Conservation (phyloP, 2,888 invertebrate species). For the Electrophaes corylata region DNA sequence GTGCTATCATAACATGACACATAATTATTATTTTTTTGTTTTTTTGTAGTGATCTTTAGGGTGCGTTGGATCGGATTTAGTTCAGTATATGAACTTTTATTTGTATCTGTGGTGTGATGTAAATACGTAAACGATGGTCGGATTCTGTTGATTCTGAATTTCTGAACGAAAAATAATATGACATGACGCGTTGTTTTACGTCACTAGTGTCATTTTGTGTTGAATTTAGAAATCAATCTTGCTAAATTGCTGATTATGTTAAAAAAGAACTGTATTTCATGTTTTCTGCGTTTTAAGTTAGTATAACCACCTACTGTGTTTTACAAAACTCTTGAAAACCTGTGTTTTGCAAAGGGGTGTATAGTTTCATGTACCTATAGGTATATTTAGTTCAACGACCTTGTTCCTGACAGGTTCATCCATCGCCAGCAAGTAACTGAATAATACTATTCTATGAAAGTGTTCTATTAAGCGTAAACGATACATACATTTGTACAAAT, state of each 20-base stretch:
- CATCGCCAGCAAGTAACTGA: conserved; percentile 78
- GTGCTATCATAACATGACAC: no score
- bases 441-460: conserved; percentile 76
- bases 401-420: conserved; percentile 85
- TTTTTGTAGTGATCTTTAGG: no score
- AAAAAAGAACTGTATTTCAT: conserved; percentile 29
- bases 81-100: no score
- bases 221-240: conserved; percentile 56
- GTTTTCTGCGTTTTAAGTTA: conserved; percentile 30
- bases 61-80: no score
- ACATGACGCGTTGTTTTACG: conserved; percentile 74
- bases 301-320: conserved; percentile 39
- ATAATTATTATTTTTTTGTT: no score
- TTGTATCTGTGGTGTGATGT: no score
- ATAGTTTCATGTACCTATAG: conserved; percentile 63
- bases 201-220: conserved; percentile 56
- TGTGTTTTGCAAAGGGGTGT: conserved; percentile 57
- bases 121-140: no score
- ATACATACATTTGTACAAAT: conserved; percentile 62
- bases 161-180: conserved; percentile 44
- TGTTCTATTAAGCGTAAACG: conserved; percentile 59
- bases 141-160: background rate
- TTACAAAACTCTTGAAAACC: conserved; percentile 48
- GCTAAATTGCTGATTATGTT: conserved; percentile 44
- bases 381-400: conserved; percentile 85